phyloP scores from a whole-genome alignment of 2,797 vertebrate genomes.

The Artibeus lituratus region DNA sequence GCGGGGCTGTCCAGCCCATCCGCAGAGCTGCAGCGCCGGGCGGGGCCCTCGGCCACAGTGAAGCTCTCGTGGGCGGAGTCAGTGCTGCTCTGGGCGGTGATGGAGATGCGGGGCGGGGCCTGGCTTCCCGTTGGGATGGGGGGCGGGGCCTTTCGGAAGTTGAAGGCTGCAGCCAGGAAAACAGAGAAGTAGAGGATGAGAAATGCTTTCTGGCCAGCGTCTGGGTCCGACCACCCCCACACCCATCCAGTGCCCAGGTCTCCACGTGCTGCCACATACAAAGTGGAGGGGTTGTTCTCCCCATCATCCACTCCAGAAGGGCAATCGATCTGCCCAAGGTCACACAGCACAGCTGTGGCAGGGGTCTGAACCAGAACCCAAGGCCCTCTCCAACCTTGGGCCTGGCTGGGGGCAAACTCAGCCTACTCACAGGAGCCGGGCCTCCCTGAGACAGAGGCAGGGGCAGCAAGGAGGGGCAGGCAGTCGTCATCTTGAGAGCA shows the following conservation, averaged over 20 bases:
- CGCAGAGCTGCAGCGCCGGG: slow-evolving; percentile 92
- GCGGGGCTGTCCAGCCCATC: slow-evolving; percentile 92
- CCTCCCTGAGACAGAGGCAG: slow-evolving; percentile 89
- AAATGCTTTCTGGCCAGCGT: accelerated
- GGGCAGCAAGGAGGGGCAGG: slow-evolving; percentile 94
- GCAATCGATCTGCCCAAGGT: not conserved
- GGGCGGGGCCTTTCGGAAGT: slow-evolving; percentile 95
- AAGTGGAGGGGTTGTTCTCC: not conserved
- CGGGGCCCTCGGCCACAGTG: slow-evolving; percentile 86
- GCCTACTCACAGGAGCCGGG: slow-evolving; percentile 92
- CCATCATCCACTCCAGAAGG: not conserved
- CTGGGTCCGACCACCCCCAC: not conserved
- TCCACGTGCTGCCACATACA: not conserved
- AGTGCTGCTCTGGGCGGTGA: slow-evolving; percentile 98
- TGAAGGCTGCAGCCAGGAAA: slow-evolving; percentile 89
- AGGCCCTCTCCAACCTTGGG: not conserved
- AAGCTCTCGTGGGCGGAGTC: slow-evolving; percentile 97
- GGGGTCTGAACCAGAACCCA: not conserved
- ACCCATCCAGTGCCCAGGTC: not conserved
- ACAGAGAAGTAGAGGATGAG: not conserved
- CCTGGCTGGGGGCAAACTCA: not conserved
- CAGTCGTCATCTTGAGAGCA: slow-evolving; percentile 99
- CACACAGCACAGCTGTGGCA: not conserved
- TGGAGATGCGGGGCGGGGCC: slow-evolving; percentile 96
- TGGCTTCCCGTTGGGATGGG: slow-evolving; percentile 96